Evolutionary conservation across 92 coral and sea anemone genomes (phyloP), one percentile per base, ranked within the genome.

Genomic region (Porites evermanni): DNA sequence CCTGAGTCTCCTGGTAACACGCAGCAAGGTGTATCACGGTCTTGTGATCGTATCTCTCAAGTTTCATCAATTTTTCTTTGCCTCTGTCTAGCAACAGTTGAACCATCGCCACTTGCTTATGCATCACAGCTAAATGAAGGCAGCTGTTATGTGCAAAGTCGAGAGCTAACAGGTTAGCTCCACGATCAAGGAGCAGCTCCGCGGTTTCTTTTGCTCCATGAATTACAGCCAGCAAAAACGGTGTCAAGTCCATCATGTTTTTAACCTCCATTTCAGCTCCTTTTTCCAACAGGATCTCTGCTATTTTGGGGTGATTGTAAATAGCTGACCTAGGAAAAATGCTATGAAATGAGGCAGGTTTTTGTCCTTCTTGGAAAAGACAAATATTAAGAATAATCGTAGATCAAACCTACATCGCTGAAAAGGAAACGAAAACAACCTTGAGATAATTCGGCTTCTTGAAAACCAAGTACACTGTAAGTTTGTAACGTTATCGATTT

Each of bases 21-120:
- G 98, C 95, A n/a, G 98, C 98, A 67, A 84, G 53, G 83, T 94
- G 98, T 23, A 93, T 59, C 3, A 91, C 94, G 6, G 83, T 88
- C 88, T 80, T 75, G 9, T 93, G 77, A 11, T 84, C 87, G 59
- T 51, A 29, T 75, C 93, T 92, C n/a, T 32, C 75, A 6, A 84
- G 85, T 47, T 79, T 53, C 53, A 88, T 60, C 67, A 94, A 72
- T 54, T 82, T 78, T 29, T 84, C 94, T 68, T 88, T 91, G 67
- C 87, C 93, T 76, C 80, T 85, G n/a, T 82, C 86, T 52, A 94
- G 80, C 72, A 94, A 59, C 91, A 88, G 74, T 52, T 67, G 74
- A 12, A 94, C 84, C 24, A 91, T 84, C 32, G 82, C 92, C 2
- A 12, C 26, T 56, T 73, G 20, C 16, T 68, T 70, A 59, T 29